Conservation (phyloP, 2,888 invertebrate genomes). For the Thymelicus acteon region DNA sequence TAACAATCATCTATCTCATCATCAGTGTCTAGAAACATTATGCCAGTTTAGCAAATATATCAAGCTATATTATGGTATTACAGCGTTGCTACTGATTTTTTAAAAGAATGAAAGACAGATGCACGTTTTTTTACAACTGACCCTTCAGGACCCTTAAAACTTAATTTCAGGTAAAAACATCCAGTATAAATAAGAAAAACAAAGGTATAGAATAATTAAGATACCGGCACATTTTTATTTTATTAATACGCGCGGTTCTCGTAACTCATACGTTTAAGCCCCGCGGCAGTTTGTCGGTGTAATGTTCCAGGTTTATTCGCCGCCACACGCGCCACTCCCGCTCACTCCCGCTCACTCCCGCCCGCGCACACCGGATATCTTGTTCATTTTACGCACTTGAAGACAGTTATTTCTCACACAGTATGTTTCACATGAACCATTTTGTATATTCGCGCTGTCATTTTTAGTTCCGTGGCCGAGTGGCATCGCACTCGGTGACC, state of each 20-base stretch:
- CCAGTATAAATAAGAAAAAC: background rate
- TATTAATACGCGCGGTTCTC: constrained; percentile 5
- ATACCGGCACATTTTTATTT: constrained; percentile 5
- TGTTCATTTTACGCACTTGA: constrained; percentile 21
- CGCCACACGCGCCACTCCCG: background rate
- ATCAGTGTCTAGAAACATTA: no score
- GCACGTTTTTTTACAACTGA: no score
- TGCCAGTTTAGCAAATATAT: no score
- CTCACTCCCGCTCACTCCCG: background rate
- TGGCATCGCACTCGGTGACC: no score
- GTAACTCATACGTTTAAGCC: constrained; percentile 14
- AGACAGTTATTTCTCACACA: constrained; percentile 10
- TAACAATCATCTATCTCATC: no score
- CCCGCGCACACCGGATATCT: constrained; percentile 2
- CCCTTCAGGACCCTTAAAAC: no score
- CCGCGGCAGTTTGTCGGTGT: constrained; percentile 17
- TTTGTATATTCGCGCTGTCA: background rate
- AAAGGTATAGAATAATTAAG: background rate
- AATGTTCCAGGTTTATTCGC: constrained; percentile 13
- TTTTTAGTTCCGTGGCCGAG: background rate
- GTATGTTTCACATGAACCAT: background rate
- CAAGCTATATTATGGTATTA: no score
- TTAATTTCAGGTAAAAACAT: no score
- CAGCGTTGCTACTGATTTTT: no score
- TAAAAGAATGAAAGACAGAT: no score